Percentiles rank a stretch among this genome's conserved stretches.
These are phyloP conservation scores for Cossypha caffra DNA, from an alignment of 2,797 vertebrate genomes.

Conservation along the genomic window DNA sequence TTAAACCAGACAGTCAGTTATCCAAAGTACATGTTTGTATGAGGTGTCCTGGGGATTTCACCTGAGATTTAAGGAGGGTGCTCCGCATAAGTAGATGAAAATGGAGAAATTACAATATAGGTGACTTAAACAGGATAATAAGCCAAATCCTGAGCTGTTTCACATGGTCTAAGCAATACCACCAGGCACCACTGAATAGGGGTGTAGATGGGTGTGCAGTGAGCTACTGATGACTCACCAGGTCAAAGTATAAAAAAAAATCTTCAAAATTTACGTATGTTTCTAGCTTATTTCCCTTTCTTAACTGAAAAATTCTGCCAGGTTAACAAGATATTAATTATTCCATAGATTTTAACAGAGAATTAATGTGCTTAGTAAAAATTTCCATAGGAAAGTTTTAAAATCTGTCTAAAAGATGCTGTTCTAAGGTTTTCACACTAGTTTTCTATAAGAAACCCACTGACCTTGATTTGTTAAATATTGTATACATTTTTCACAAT, in stretches of 20 bases:
- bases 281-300: background rate
- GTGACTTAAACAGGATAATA: background rate
- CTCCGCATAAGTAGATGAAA: background rate
- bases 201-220: background rate
- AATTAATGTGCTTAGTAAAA: background rate
- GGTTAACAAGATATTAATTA: background rate
- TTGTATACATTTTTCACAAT: background rate
- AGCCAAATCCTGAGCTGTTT: background rate
- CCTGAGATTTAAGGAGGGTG: constrained; percentile 7
- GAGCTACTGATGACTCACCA: background rate
- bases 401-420: background rate
- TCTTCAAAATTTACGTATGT: background rate
- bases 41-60: background rate
- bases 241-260: background rate
- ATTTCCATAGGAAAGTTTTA: background rate
- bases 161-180: background rate
- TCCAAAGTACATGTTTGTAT: background rate
- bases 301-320: background rate
- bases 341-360: background rate
- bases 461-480: background rate
- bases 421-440: background rate
- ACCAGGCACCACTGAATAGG: background rate
- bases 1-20: background rate
- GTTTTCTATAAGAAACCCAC: background rate
- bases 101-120: background rate